These are phyloP conservation scores for Ahaetulla prasina DNA, from an alignment of 2,113 vertebrate species.

Conservation along the genomic window DNA sequence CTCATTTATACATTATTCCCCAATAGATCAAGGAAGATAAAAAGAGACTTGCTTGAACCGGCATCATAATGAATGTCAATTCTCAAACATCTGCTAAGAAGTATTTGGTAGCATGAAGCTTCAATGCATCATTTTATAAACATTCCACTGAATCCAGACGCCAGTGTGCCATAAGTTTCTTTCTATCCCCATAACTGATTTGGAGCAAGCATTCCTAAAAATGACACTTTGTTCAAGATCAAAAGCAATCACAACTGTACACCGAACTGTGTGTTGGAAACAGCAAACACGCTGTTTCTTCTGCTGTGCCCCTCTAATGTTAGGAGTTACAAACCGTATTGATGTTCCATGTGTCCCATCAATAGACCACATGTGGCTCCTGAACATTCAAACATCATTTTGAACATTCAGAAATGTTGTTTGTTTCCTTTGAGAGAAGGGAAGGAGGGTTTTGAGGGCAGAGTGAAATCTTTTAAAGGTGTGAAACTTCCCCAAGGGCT, in stretches of 20 bases:
- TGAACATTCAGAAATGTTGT: background rate
- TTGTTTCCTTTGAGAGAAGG: background rate
- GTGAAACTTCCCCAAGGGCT: background rate
- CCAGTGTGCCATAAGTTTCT: background rate
- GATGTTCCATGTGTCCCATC: background rate
- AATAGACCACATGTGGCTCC: background rate
- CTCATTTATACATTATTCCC: background rate
- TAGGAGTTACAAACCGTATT: background rate
- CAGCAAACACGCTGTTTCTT: background rate
- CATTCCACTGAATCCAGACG: background rate
- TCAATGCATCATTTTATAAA: background rate
- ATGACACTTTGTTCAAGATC: background rate
- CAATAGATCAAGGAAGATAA: background rate
- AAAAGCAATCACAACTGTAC: background rate
- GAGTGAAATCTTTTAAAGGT: background rate
- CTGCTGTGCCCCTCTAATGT: background rate
- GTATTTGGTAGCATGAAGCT: background rate
- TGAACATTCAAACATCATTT: background rate
- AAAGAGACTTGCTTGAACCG: background rate
- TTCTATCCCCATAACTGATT: background rate
- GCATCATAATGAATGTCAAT: background rate
- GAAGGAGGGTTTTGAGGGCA: background rate
- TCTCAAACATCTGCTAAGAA: background rate
- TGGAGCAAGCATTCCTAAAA: background rate
- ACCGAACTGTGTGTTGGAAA: background rate